A percentile compares a stretch with the other conserved stretches of the same genome.
phyloP scores from a whole-genome alignment of 1,140 invertebrate genomes.

The Cydia splendana region DNA sequence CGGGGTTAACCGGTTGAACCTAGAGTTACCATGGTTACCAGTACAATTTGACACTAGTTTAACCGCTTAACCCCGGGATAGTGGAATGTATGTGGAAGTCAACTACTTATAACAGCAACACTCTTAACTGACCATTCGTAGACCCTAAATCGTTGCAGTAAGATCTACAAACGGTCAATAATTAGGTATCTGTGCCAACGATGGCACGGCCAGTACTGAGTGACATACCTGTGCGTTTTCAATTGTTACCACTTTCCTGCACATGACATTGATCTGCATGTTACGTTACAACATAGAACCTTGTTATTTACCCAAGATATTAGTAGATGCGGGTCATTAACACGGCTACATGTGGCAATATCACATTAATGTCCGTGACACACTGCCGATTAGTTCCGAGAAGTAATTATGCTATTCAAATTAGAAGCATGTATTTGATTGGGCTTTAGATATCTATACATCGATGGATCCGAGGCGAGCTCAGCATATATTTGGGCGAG shows the following conservation, averaged over 20 bases:
- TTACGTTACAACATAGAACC: constrained; percentile 22
- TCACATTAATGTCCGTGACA: constrained; percentile 30
- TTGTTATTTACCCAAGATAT: constrained; percentile 32
- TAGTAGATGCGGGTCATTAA: constrained; percentile 43
- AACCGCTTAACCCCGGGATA: too few relatives aligned
- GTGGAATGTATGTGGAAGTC: too few relatives aligned
- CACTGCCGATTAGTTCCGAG: constrained; percentile 6
- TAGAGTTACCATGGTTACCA: too few relatives aligned
- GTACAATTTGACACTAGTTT: too few relatives aligned
- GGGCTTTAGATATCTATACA: background rate
- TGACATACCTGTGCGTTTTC: constrained; percentile 19
- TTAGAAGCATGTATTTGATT: background rate
- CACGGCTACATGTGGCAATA: constrained; percentile 34
- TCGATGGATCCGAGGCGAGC: too few relatives aligned
- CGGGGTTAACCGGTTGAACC: too few relatives aligned
- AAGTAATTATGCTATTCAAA: constrained; percentile 10
- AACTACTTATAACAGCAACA: too few relatives aligned
- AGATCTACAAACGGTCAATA: background rate
- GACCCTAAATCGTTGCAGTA: background rate
- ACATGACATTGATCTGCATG: constrained; percentile 31
- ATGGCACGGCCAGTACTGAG: background rate
- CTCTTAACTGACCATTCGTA: too few relatives aligned
- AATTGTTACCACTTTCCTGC: constrained; percentile 14
- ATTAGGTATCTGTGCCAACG: background rate
- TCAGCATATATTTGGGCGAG: too few relatives aligned